Evolutionary conservation across 2,113 vertebrate species (phyloP).

Genomic region (Pelobates fuscus): DNA sequence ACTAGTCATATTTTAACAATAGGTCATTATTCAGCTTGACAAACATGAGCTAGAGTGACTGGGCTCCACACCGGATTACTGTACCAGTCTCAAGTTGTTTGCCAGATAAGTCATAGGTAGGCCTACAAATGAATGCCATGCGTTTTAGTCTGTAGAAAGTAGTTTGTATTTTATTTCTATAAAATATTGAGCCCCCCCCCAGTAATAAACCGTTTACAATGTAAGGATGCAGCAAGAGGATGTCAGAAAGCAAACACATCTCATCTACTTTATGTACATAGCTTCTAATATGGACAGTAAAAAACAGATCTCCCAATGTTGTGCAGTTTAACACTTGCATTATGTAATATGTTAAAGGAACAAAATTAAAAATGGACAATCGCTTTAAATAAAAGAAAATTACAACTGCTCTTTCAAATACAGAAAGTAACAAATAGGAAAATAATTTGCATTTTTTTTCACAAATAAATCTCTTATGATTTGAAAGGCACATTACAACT

Average conservation of each 20-base stretch:
- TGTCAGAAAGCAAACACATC: no score
- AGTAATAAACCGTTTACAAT: not conserved
- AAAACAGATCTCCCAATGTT: not conserved
- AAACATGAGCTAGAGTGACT: no score
- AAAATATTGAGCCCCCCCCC: not conserved
- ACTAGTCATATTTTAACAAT: no score
- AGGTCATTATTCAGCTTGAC: no score
- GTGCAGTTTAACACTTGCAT: not conserved
- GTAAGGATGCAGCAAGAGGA: no score
- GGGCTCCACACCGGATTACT: no score
- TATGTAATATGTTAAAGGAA: constrained; percentile 9
- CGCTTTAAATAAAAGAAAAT: constrained; percentile 60
- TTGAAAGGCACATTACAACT: no score
- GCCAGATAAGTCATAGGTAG: constrained; percentile 36
- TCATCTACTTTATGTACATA: not conserved
- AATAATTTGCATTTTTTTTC: no score
- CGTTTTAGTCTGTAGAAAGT: constrained; percentile 10
- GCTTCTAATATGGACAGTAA: not conserved
- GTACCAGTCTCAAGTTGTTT: no score
- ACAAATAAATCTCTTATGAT: no score
- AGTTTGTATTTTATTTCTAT: not conserved
- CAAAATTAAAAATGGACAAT: constrained; percentile 54
- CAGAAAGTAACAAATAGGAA: no score
- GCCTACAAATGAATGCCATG: constrained; percentile 14
- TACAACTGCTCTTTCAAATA: constrained; percentile 55